phyloP scores from a whole-genome alignment of 2,888 invertebrate species.

The Erebia aethiops region DNA sequence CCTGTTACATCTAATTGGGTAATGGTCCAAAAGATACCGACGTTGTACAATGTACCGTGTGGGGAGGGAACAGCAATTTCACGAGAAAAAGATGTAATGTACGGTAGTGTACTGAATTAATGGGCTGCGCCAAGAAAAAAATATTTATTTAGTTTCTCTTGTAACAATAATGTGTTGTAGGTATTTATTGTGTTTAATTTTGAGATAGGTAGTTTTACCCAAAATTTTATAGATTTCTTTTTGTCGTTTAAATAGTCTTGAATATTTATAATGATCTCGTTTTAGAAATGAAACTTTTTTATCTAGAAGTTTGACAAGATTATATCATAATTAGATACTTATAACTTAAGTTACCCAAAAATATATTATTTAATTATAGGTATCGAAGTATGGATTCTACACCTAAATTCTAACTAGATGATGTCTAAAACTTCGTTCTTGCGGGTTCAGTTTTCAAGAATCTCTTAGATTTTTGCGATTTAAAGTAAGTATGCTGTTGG shows the following conservation, averaged over 20 bases:
- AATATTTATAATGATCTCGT: too few species aligned
- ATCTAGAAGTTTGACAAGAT: too few species aligned
- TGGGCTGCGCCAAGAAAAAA: slow-evolving; percentile 9
- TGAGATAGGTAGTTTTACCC: too few species aligned
- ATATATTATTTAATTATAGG: too few species aligned
- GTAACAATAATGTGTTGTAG: neutral
- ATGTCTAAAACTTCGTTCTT: neutral
- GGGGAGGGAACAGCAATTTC: slow-evolving; percentile 19
- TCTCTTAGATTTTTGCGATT: neutral
- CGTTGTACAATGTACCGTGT: slow-evolving; percentile 19
- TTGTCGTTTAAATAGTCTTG: too few species aligned
- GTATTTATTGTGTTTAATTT: too few species aligned
- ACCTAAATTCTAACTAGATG: neutral
- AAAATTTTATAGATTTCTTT: too few species aligned
- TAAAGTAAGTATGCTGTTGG: neutral
- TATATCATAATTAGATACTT: too few species aligned
- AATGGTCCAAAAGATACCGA: slow-evolving; percentile 40
- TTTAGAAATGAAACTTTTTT: too few species aligned
- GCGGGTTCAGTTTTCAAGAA: too few species aligned
- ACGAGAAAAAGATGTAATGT: slow-evolving; percentile 18
- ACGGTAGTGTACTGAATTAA: slow-evolving; percentile 5
- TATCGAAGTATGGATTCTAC: too few species aligned
- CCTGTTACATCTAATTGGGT: slow-evolving; percentile 67
- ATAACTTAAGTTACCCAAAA: too few species aligned
- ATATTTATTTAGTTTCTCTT: slow-evolving; percentile 1